Conservation (phyloP, 2,888 invertebrate genomes). For the Mantis religiosa region DNA sequence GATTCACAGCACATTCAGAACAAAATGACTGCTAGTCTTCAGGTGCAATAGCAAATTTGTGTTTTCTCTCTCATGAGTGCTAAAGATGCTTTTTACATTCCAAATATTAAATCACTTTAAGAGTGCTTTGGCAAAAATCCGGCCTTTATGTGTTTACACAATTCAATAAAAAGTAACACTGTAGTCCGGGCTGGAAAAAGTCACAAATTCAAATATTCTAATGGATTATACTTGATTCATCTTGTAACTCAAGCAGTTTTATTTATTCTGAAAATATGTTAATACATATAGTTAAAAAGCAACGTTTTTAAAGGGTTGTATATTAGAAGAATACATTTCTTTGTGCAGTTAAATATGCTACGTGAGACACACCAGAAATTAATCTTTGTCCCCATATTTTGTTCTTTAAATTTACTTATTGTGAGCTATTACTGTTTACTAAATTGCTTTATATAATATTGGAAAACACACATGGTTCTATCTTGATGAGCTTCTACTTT, state of each 20-base stretch:
- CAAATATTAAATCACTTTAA: not conserved
- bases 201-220: not conserved
- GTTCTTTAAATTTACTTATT: not conserved
- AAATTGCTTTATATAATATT: not conserved
- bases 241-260: not conserved
- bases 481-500: not conserved
- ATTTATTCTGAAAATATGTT: not conserved
- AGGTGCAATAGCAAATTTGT: not conserved
- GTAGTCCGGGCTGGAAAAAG: slow-evolving; percentile 18
- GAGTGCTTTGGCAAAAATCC: not conserved
- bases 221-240: not conserved
- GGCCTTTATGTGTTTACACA: not conserved
- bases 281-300: not conserved
- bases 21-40: not conserved
- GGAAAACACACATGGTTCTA: not conserved
- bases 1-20: not conserved
- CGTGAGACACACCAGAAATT: not conserved
- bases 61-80: not conserved
- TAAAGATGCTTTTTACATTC: not conserved
- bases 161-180: slow-evolving; percentile 12
- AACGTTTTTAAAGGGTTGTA: not conserved
- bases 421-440: not conserved
- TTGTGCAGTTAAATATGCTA: not conserved
- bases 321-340: not conserved
- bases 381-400: not conserved